Evolutionary conservation across 1,140 invertebrate species (phyloP).

Genomic region (Achroia grisella): DNA sequence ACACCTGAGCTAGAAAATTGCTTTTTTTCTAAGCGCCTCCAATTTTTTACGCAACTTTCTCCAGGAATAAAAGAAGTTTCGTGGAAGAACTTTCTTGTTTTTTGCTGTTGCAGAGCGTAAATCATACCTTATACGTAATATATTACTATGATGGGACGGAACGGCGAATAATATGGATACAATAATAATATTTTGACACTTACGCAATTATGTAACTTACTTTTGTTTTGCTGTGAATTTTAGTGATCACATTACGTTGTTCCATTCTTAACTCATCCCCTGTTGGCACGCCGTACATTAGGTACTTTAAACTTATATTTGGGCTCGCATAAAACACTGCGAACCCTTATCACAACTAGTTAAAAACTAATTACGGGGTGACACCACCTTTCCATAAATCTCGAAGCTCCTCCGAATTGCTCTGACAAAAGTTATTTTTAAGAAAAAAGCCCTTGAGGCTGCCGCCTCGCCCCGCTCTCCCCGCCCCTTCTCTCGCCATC

Average conservation of each 20-base stretch:
- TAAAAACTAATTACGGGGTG: constrained; percentile 73
- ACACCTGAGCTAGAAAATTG: constrained; percentile 73
- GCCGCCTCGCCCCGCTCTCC: constrained; percentile 28
- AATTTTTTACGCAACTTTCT: constrained; percentile 73
- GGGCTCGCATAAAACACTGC: constrained; percentile 43
- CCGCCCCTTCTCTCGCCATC: constrained; percentile 15
- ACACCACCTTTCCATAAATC: constrained; percentile 72
- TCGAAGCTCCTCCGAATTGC: constrained; percentile 59
- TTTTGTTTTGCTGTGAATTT: constrained; percentile 38
- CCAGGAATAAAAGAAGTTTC: constrained; percentile 71
- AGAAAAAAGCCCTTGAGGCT: constrained; percentile 70
- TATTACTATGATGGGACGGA: constrained; percentile 50
- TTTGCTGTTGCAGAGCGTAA: constrained; percentile 40
- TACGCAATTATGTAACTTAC: constrained; percentile 31
- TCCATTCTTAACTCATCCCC: constrained; percentile 2
- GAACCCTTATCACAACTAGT: constrained; percentile 72
- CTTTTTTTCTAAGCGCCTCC: constrained; percentile 70
- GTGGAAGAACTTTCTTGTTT: constrained; percentile 64
- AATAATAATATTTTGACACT: constrained; percentile 63
- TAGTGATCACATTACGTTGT: neutral
- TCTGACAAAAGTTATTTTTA: constrained; percentile 73
- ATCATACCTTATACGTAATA: constrained; percentile 46
- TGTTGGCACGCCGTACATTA: constrained; percentile 21
- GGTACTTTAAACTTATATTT: constrained; percentile 37
- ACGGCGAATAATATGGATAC: constrained; percentile 46